Base-by-base conservation (phyloP, 2,797 vertebrate genomes). In the Lindbergichthys nudifrons region DNA sequence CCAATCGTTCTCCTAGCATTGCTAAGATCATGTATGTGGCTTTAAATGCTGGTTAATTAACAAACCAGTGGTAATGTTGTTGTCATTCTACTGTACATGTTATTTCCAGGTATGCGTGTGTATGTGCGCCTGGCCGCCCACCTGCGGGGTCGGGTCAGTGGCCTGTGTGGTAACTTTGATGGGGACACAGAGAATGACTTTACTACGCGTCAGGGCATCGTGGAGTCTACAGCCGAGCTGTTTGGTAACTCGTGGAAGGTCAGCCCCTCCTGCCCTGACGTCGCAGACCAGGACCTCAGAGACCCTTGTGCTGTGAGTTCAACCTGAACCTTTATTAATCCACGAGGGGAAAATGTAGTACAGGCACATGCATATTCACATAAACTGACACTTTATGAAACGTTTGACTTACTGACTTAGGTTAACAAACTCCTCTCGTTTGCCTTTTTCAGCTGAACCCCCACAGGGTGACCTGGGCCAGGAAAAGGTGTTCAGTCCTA, bases 161-260 rank as follows among this genome's bases (percentile, higher is more conserved):
- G 97, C 1, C 81, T 99, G 63, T 97, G 97, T 0, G 97, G 97
- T 2, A 96, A 98, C 91, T 99, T 97, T 14, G 97, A 99, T 0
- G 96, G 96, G 0, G 95, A 99, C 23, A 85, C 96, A 0, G 95
- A 96, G 74, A 97, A 99, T 0, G 97, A 98, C 82, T 96, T 97
- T 53, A 90, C 85, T 46, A 97, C 95, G 2, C 93, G 90, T 8
- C 97, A 98, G 73, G 96, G 97, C 5, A 96, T 94, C 3, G 82
- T 95, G 18, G 97, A 98, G 70, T 95, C 97, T 3, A 97, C 94
- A 0, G 75, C 97, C 0, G 94, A 96, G 71, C 92, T 97, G 73
- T 97, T 97, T 1, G 97, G 96, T 47, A 97, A 98, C 91, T 97
- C 97, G 52, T 98, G 97, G 97, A 96, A 96, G 52, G 92, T 98